Conservation (phyloP, 2,113 vertebrate species). For the Tachysurus vachellii region DNA sequence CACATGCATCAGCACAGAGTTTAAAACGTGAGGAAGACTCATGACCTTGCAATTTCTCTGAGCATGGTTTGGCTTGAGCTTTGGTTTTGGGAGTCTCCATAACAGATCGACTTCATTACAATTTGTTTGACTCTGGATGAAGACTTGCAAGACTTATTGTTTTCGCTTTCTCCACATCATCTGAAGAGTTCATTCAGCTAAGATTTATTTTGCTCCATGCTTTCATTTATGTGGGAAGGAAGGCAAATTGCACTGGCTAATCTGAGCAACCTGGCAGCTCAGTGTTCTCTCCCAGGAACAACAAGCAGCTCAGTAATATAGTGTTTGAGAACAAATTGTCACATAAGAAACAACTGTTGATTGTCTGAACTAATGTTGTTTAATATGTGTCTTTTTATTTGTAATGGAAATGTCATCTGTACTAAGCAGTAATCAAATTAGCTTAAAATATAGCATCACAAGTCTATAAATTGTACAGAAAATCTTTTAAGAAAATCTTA, state of each 20-base stretch:
- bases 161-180: neutral
- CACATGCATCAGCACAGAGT: conserved; percentile 1
- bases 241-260: conserved; percentile 24
- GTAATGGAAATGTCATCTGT: neutral
- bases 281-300: neutral
- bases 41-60: conserved; percentile 37
- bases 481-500: neutral
- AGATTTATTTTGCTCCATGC: neutral
- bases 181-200: conserved; percentile 4
- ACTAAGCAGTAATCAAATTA: neutral
- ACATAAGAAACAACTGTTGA: neutral
- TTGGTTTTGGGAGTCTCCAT: conserved; percentile 2
- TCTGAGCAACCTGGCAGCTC: neutral
- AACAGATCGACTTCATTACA: conserved; percentile 13
- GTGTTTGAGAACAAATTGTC: neutral
- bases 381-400: neutral
- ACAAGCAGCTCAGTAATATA: neutral
- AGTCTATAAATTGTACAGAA: too few species aligned
- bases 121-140: conserved; percentile 21
- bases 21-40: conserved; percentile 9
- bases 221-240: neutral
- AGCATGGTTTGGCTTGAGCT: conserved; percentile 17
- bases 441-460: neutral
- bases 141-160: neutral
- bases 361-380: neutral